phyloP scores from a whole-genome alignment of 2,113 vertebrate genomes.

The Cairina moschata region DNA sequence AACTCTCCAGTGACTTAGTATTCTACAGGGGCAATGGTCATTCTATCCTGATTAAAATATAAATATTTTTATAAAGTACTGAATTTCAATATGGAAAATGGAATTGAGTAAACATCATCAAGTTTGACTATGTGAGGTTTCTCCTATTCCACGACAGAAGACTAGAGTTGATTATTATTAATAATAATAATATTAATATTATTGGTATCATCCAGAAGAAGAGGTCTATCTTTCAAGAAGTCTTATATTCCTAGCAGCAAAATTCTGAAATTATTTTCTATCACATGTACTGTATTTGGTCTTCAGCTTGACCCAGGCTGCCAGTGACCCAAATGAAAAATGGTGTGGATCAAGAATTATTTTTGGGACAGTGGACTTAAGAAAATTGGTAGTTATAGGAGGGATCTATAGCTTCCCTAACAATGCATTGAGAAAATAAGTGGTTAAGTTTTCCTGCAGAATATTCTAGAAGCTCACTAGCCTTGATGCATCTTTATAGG shows the following conservation, averaged over 20 bases:
- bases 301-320: not conserved
- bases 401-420: not conserved
- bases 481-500: not conserved
- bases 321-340: not conserved
- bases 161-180: no score
- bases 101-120: not conserved
- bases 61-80: not conserved
- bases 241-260: not conserved
- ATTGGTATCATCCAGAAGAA: not conserved
- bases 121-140: not conserved
- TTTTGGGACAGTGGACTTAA: not conserved
- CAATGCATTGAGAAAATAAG: not conserved
- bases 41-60: not conserved
- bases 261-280: not conserved
- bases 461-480: not conserved
- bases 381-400: not conserved
- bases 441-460: not conserved
- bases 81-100: not conserved
- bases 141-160: not conserved
- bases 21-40: not conserved
- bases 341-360: not conserved
- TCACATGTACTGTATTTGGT: not conserved
- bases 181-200: no score
- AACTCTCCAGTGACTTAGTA: not conserved
- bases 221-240: not conserved